Evolutionary conservation across 1,140 invertebrate genomes (phyloP), one percentile per base, ranked within the genome.

Genomic region (Neuroterus valhalla): DNA sequence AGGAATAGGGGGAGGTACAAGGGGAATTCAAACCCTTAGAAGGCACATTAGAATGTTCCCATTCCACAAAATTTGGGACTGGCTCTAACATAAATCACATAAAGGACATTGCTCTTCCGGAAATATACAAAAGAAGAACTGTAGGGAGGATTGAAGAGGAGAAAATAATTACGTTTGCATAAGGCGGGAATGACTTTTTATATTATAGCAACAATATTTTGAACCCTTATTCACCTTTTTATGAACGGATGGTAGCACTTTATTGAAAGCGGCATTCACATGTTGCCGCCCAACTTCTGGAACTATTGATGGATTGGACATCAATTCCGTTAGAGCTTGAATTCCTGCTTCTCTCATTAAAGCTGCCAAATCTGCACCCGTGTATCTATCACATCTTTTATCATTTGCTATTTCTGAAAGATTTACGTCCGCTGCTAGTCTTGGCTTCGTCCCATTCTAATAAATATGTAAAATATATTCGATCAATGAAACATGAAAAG

Each of bases 321-420:
- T 91, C 77, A 93, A 89, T 81, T 95, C 92, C 75, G 93, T 94
- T 10, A 98, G 86, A 8, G 96, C 93, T 82, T 94, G 91, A 70
- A 95, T 92, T 0, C 95, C 94, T 0, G 97, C 96, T 89, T 97
- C 96, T 79, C 94, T 92, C 0, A 98, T 93, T 23, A 98, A 88
- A 23, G 96, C 95, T 17, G 95, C 94, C 44, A 99, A 90, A 92
- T 99, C 98, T 15, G 98, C 98, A 69, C 98, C 98, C 2, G 96
- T 97, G 79, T 94, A 98, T 38, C 95, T 94, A 44, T 96, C 92
- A 72, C 95, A 96, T 62, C 93, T 85, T 3, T 84, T 86, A 50
- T 95, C 94, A 48, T 84, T 88, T 3, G 91, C 93, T 48, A 98
- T 90, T 31, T 91, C 90, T 72, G 94, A 89, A 26, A 99, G 89